Evolutionary conservation across 2,113 vertebrate species (phyloP), one percentile per base, ranked within the genome.

Genomic region (Pelmatolapia mariae): DNA sequence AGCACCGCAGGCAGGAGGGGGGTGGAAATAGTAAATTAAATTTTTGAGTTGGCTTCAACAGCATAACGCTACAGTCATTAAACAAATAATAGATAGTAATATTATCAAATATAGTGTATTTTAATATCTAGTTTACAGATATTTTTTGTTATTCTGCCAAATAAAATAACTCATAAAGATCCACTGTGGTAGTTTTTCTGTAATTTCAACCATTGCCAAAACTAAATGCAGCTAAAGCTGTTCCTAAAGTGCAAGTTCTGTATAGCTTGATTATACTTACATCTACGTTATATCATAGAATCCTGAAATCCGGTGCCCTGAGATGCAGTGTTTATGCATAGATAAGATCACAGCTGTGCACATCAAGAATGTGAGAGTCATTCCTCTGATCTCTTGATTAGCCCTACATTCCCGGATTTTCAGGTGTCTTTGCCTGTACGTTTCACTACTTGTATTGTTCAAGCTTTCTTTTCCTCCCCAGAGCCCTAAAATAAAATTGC

Each of bases 361-460:
- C 61, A 83, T 19, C 47, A 86, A 89, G 85, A 92, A 92, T 94
- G 87, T 90, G 86, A 84, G 86, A 84, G 91, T 88, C 80, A 29
- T 53, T 86, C 66, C 24, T 89, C 83, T 47, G 50, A 90, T 91
- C 61, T 86, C 26, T 22, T 8, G 36, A 89, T 87, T 57, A 36
- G 7, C 29, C 22, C 24, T 66, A n/a, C n/a, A 13, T 45, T 38
- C 26, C 7, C 2, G 10, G 54, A 24, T 83, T 36, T 57, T 4
- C 5, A 43, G 52, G 57, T 33, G 22, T 76, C 57, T 59, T 22
- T 18, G 45, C 22, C n/a, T 56, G 26, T 38, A 16, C 26, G 13
- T 13, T 78, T 66, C 54, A 52, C 33, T 22, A 12, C 18, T 31
- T 36, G 15, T 47, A 10, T 24, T 63, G 54, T 2, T 56, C 13